These are phyloP conservation scores for Poecilobothrus nobilitatus DNA, from an alignment of 2,888 invertebrate species.

Conservation along the genomic window DNA sequence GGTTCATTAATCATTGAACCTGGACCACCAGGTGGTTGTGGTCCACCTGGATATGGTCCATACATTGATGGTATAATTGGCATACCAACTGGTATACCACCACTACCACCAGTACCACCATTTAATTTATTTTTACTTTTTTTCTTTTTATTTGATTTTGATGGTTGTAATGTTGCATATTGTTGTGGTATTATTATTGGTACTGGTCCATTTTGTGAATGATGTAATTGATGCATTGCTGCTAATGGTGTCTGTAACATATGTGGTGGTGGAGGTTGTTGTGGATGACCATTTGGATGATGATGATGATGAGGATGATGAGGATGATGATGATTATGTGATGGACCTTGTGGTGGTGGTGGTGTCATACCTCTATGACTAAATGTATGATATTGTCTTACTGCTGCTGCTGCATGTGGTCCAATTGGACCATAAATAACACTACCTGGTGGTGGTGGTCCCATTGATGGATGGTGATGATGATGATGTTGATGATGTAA, in stretches of 20 bases:
- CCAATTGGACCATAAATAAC: conserved; percentile 45
- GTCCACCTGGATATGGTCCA: conserved; percentile 40
- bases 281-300: conserved; percentile 25
- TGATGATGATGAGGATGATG: conserved; percentile 27
- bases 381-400: conserved; percentile 47
- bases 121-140: conserved; percentile 44
- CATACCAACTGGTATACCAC: conserved; percentile 42
- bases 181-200: conserved; percentile 49
- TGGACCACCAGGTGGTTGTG: conserved; percentile 37
- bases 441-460: conserved; percentile 33
- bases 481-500: conserved; percentile 35
- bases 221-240: conserved; percentile 32
- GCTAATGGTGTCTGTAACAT: conserved; percentile 39
- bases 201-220: neutral
- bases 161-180: conserved; percentile 56
- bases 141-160: conserved; percentile 51
- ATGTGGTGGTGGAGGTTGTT: conserved; percentile 38
- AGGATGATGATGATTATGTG: conserved; percentile 37
- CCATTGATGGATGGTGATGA: conserved; percentile 34
- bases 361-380: conserved; percentile 41
- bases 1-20: conserved; percentile 55
- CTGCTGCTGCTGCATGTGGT: conserved; percentile 25
- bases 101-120: conserved; percentile 26
- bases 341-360: conserved; percentile 29
- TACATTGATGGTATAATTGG: conserved; percentile 47